Percentiles rank a stretch among this genome's conserved stretches.
Conservation (phyloP, 2,797 vertebrate genomes). For the Apodemus agrarius region DNA sequence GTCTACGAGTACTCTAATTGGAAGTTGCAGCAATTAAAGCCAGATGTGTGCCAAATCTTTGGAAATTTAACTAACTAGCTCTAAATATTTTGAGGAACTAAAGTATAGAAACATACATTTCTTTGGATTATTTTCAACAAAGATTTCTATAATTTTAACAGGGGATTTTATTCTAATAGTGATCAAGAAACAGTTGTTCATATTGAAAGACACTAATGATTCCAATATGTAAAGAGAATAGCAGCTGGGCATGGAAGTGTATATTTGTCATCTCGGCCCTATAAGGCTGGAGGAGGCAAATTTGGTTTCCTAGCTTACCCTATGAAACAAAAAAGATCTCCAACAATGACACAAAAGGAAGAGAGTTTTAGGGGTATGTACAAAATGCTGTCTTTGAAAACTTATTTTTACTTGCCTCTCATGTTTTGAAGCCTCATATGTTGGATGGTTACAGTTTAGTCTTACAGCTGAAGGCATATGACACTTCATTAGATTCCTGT, state of each 20-base stretch:
- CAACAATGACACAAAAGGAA: not conserved
- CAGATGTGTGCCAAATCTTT: not conserved
- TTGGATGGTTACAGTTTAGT: not conserved
- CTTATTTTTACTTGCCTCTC: not conserved
- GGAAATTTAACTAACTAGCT: not conserved
- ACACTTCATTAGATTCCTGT: not conserved
- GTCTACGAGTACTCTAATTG: not conserved
- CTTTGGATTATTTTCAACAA: slow-evolving; percentile 35
- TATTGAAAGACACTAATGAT: not conserved
- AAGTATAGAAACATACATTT: not conserved
- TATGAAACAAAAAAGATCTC: not conserved
- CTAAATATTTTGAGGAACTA: not conserved
- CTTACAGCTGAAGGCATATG: not conserved
- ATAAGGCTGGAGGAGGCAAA: too few species aligned
- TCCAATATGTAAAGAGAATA: not conserved
- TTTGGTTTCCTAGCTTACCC: not conserved
- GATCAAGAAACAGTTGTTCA: not conserved
- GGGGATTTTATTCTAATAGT: slow-evolving; percentile 26
- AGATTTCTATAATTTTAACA: not conserved
- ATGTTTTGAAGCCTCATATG: not conserved
- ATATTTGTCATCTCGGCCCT: not conserved
- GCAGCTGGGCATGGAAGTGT: not conserved
- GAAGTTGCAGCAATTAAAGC: not conserved
- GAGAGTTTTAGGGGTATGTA: not conserved
- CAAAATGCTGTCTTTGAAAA: slow-evolving; percentile 20